phyloP scores from a whole-genome alignment of 2,797 vertebrate genomes.

The Chrysolophus pictus region DNA sequence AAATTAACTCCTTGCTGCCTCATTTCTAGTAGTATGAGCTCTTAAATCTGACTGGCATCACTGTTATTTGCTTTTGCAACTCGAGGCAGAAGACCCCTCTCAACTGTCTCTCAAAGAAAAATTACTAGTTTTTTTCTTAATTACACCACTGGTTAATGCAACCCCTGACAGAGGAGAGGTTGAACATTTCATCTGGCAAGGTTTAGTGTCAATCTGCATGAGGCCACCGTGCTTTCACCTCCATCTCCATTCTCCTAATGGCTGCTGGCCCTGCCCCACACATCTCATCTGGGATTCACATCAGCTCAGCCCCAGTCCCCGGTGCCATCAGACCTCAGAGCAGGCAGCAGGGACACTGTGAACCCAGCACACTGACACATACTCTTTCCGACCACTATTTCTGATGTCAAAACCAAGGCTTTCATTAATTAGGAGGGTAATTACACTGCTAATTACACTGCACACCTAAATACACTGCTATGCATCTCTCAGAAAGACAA shows the following conservation, averaged over 20 bases:
- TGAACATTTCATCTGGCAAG: slow-evolving; percentile 47
- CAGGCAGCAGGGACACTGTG: not conserved
- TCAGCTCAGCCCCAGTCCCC: not conserved
- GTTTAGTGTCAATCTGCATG: slow-evolving; percentile 33
- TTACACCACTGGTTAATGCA: slow-evolving; percentile 39
- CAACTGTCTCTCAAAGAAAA: not conserved
- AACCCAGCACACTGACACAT: rapidly evolving
- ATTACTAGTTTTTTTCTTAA: slow-evolving; percentile 34
- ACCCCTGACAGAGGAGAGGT: slow-evolving; percentile 38
- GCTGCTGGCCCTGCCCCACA: not conserved
- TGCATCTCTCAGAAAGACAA: not conserved
- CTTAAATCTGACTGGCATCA: not conserved
- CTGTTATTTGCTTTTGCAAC: not conserved
- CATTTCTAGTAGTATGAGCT: not conserved
- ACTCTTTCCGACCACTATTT: not conserved
- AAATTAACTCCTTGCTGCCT: not conserved
- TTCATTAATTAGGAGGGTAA: not conserved
- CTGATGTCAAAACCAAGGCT: not conserved
- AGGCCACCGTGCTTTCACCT: slow-evolving; percentile 36
- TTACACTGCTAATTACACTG: not conserved
- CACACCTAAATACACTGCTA: not conserved
- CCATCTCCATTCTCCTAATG: not conserved
- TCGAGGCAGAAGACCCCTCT: not conserved
- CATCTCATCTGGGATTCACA: not conserved
- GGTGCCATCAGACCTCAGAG: not conserved